These are phyloP conservation scores for Coracias cyanogaster DNA, from an alignment of 2,797 vertebrate species.

Conservation along the genomic window DNA sequence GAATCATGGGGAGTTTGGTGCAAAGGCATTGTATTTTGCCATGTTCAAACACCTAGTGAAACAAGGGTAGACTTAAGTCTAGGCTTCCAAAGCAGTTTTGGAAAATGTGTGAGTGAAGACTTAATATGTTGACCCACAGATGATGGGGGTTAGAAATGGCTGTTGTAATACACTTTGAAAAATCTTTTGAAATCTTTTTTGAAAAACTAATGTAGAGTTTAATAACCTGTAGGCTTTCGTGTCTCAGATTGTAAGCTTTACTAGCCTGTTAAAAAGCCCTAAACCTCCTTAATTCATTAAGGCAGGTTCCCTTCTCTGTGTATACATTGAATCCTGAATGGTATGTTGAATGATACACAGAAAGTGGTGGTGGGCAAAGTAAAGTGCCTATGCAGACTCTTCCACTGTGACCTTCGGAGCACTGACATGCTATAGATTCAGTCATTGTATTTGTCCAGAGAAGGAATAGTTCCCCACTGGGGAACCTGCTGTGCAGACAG, in stretches of 20 bases:
- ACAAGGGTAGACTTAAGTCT: neutral
- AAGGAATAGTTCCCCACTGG: neutral
- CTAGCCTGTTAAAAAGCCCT: neutral
- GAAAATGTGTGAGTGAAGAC: neutral
- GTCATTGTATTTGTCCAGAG: neutral
- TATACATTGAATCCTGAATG: neutral
- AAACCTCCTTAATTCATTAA: neutral
- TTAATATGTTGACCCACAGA: neutral
- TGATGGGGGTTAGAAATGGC: neutral
- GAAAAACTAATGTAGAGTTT: neutral
- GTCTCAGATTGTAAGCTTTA: neutral
- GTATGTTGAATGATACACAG: neutral
- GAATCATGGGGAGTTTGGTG: neutral
- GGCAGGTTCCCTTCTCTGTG: neutral
- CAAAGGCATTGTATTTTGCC: neutral
- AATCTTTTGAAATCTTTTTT: neutral
- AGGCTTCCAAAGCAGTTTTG: slow-evolving; percentile 19
- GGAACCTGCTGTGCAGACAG: neutral
- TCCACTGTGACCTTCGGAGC: neutral
- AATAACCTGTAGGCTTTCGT: neutral
- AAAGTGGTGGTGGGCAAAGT: neutral
- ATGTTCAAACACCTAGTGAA: neutral
- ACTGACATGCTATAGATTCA: neutral
- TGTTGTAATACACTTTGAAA: neutral
- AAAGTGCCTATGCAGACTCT: neutral